Percentiles rank a stretch among this genome's conserved stretches.
phyloP scores from a whole-genome alignment of 2,888 invertebrate species.

The Ophraella communa region DNA sequence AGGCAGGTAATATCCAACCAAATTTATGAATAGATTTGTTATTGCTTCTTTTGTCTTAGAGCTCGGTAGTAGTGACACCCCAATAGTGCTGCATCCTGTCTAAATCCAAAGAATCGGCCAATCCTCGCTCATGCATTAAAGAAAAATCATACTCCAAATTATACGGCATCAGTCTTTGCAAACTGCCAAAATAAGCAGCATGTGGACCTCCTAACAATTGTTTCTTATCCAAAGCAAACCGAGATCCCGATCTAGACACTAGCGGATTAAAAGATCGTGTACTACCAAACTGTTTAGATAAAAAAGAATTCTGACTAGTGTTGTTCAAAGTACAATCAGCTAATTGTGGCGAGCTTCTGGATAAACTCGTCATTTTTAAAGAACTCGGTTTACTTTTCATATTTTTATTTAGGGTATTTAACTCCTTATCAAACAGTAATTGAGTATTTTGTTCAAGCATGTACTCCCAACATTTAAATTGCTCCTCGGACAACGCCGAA shows the following conservation, averaged over 20 bases:
- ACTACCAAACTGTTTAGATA: constrained; percentile 81
- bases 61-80: constrained; percentile 88
- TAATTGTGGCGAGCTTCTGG: constrained; percentile 75
- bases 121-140: constrained; percentile 78
- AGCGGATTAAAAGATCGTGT: constrained; percentile 77
- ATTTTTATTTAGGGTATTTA: constrained; percentile 74
- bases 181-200: constrained; percentile 85
- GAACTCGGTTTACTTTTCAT: constrained; percentile 64
- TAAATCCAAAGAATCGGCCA: constrained; percentile 78
- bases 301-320: constrained; percentile 61
- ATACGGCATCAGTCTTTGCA: constrained; percentile 84
- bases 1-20: too few relatives aligned
- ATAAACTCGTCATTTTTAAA: constrained; percentile 65
- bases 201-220: constrained; percentile 76
- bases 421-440: constrained; percentile 84
- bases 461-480: constrained; percentile 92
- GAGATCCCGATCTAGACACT: constrained; percentile 65
- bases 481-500: constrained; percentile 77
- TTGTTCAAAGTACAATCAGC: constrained; percentile 52
- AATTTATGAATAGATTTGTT: too few relatives aligned
- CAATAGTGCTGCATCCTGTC: constrained; percentile 91
- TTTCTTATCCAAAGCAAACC: constrained; percentile 67
- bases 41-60: constrained; percentile 60
- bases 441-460: constrained; percentile 92
- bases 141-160: constrained; percentile 85